These are phyloP conservation scores for Leptoteleia sp. DNA, from an alignment of 1,140 invertebrate species.

Conservation along the genomic window DNA sequence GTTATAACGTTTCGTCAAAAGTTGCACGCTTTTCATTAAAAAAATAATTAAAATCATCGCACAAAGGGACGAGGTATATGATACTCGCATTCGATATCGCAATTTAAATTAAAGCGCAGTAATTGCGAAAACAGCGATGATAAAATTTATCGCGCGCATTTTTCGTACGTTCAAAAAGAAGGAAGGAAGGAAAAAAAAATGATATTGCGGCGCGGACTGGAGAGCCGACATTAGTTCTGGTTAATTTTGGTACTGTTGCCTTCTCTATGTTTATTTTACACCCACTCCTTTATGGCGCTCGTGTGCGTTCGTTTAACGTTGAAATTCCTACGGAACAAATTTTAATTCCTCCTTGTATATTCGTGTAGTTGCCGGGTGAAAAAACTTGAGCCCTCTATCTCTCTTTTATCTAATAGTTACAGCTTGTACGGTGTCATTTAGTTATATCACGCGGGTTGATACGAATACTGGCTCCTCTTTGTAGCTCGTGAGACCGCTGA, in stretches of 20 bases:
- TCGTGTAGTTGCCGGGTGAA: background rate
- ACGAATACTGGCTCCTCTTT: conserved; percentile 34
- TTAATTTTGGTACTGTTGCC: conserved; percentile 23
- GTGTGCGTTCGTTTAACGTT: conserved; percentile 9
- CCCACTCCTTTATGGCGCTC: conserved; percentile 6
- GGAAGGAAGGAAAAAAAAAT: too few species aligned
- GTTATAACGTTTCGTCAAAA: background rate
- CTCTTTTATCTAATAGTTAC: conserved; percentile 31
- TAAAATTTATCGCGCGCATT: background rate
- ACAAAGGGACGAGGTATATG: background rate
- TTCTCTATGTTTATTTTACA: conserved; percentile 18
- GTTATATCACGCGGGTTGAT: conserved; percentile 44
- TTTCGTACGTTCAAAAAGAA: conserved; percentile 7
- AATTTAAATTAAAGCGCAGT: background rate
- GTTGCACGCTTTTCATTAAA: conserved; percentile 2
- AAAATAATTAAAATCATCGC: background rate
- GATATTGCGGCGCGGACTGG: background rate
- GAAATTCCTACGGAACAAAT: conserved; percentile 22
- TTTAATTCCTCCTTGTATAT: conserved; percentile 13
- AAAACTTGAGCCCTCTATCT: conserved; percentile 6
- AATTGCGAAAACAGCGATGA: conserved; percentile 7
- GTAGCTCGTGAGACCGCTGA: conserved; percentile 1
- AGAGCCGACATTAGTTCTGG: conserved; percentile 9
- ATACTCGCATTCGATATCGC: background rate
- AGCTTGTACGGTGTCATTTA: conserved; percentile 4